A percentile compares a stretch with the other conserved stretches of the same genome.
These are phyloP conservation scores for Petroica traversi DNA, from an alignment of 2,113 vertebrate species.

Conservation along the genomic window DNA sequence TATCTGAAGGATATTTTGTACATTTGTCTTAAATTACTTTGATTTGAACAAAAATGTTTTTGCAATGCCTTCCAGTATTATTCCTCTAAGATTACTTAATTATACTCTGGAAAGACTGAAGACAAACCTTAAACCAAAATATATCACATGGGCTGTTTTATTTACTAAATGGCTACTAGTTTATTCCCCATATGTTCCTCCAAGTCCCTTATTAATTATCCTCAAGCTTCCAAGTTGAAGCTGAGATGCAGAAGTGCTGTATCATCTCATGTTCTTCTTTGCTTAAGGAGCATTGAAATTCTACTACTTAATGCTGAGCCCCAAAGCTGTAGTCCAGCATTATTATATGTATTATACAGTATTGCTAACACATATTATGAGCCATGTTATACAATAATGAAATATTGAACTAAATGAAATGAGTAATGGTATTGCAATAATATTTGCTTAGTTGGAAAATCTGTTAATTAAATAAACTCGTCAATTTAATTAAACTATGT, in stretches of 20 bases:
- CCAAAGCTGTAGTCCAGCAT: background rate
- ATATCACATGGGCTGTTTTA: background rate
- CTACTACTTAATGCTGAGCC: background rate
- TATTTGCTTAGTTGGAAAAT: conserved; percentile 27
- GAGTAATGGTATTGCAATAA: background rate
- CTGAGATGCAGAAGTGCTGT: background rate
- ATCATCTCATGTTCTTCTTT: conserved; percentile 8
- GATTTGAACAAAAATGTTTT: background rate
- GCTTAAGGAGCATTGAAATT: background rate
- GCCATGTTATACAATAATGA: conserved; percentile 33
- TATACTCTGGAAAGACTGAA: background rate
- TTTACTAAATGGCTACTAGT: conserved; percentile 42
- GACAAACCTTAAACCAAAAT: background rate
- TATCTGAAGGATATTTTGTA: background rate
- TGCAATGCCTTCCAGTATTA: background rate
- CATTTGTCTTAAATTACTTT: conserved; percentile 1
- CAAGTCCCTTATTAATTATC: conserved; percentile 60
- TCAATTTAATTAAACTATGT: conserved; percentile 30
- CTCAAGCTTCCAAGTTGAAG: conserved; percentile 28
- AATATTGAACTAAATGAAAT: conserved; percentile 57
- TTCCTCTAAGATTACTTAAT: conserved; percentile 23
- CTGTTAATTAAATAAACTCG: conserved; percentile 20
- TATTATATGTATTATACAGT: conserved; percentile 32
- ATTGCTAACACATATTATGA: conserved; percentile 42
- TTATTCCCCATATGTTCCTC: conserved; percentile 12